Base-by-base conservation (phyloP, 2,888 invertebrate species). In the Ophion slaviceki region DNA sequence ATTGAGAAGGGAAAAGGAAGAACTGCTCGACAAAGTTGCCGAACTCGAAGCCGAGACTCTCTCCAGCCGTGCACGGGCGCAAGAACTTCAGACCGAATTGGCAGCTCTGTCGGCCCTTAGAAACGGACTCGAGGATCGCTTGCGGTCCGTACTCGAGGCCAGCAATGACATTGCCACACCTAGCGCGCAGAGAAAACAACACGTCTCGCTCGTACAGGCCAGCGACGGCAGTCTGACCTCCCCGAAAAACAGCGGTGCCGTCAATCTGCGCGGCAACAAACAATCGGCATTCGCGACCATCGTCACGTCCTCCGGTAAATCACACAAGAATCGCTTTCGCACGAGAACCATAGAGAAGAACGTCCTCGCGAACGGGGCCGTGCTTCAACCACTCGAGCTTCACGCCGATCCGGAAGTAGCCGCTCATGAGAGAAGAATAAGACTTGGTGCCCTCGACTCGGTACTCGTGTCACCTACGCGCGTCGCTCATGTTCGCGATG, bases 41-140 rank as follows among this genome's bases (percentile, higher is more conserved):
- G 96, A 96, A 92, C 96, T 97, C 94, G 97, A 97, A 92, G 96
- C 97, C 4, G 97, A 97, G 92, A 96, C 96, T 36, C 94, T 96
- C 88, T 96, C 97, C 72, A 96, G 96, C 68, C 94, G 96, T 75
- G 95, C 96, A 7, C 96, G 96, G 89, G 96, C 96, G 45, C 95
- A 96, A 83, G 95, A 96, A 89, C 94, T 97, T 88, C 96, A 96
- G 89, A 95, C 96, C 86, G 96, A 96, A 91, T 91, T 97, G 86
- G 95, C 96, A 83, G 95, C 95, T 82, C 92, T 96, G 2, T 93
- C 94, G 32, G 93, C 94, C 2, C 87, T 94, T 28, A 93, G 92
- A 80, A 90, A 89, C 71, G 93, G 93, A 32, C 87, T 94, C 5
- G 94, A 94, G 88, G 93, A 92, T 79, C 92, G 93, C 10, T 89